Conservation (phyloP, 2,888 invertebrate genomes). For the Heliconius hortense region DNA sequence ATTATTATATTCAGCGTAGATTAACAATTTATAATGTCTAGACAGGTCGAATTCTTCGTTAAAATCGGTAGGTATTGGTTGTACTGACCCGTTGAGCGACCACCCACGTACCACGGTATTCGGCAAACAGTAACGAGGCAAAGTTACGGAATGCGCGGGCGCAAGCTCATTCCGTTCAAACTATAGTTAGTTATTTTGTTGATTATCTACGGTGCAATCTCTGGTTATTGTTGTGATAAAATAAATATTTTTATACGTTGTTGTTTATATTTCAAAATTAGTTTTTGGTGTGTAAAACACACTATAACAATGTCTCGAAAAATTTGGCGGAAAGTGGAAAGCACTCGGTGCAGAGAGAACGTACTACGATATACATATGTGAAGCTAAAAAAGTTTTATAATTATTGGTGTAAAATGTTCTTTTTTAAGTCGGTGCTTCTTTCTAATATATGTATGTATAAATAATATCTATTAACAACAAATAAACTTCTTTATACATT, state of each 20-base stretch:
- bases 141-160: constrained; percentile 27
- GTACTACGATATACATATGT: too few relatives aligned
- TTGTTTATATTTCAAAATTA: not conserved
- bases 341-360: too few relatives aligned
- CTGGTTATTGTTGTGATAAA: not conserved
- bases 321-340: too few relatives aligned
- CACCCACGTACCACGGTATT: constrained; percentile 29
- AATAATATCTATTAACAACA: not conserved
- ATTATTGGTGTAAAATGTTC: too few relatives aligned
- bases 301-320: not conserved
- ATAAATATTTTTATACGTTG: not conserved
- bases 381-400: too few relatives aligned
- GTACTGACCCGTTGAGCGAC: constrained; percentile 11
- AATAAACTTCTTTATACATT: not conserved
- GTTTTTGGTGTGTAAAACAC: not conserved
- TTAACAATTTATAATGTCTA: not conserved
- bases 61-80: not conserved
- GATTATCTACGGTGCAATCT: constrained; percentile 25
- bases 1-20: not conserved
- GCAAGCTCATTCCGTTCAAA: constrained; percentile 26
- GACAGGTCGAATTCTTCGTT: not conserved
- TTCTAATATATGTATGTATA: not conserved
- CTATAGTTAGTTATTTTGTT: not conserved
- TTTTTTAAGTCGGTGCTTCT: not conserved
- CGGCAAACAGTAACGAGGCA: constrained; percentile 26